These are phyloP conservation scores for Coreius guichenoti DNA, from an alignment of 2,797 vertebrate species.

Conservation along the genomic window DNA sequence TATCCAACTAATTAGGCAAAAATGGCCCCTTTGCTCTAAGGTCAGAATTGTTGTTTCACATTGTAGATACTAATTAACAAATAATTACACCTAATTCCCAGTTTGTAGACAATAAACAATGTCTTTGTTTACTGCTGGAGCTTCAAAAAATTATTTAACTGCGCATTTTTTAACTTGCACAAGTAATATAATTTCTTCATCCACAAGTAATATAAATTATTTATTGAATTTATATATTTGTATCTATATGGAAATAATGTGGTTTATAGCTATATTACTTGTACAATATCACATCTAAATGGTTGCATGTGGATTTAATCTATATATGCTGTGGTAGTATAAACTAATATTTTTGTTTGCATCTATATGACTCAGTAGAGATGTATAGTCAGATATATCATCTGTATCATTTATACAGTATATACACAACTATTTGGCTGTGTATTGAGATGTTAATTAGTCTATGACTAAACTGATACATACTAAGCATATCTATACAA, in stretches of 20 bases:
- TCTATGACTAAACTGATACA: not conserved
- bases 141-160: not conserved
- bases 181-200: not conserved
- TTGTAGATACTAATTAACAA: conserved; percentile 28
- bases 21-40: conserved; percentile 7
- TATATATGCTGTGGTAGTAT: not conserved
- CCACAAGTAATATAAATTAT: not conserved
- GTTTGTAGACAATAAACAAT: conserved; percentile 5
- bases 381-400: not conserved
- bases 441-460: not conserved
- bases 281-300: not conserved
- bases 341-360: not conserved
- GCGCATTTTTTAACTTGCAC: not conserved
- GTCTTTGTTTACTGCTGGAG: conserved; percentile 19
- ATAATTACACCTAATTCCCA: not conserved
- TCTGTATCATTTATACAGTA: not conserved
- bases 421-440: not conserved
- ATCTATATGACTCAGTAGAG: not conserved
- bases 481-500: not conserved
- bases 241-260: not conserved
- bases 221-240: not conserved
- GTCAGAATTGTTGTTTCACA: conserved; percentile 15
- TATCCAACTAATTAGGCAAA: conserved; percentile 20
- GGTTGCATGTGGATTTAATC: not conserved
- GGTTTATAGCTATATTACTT: not conserved